Percentiles rank a stretch among this genome's conserved stretches.
Evolutionary conservation across 2,113 vertebrate species (phyloP).

Genomic region (Microtus ochrogaster): DNA sequence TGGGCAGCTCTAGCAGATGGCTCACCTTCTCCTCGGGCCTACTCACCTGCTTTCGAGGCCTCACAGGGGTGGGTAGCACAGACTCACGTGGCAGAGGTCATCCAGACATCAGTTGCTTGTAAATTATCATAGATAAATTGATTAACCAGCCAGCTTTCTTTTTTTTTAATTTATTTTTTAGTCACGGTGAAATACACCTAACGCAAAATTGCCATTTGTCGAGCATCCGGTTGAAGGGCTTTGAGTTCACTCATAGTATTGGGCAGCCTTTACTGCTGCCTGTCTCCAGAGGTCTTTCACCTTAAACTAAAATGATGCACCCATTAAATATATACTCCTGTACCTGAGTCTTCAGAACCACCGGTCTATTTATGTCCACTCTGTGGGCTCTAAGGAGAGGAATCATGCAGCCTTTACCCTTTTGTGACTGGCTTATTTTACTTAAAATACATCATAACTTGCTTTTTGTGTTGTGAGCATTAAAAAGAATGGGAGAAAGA

Average conservation of each 20-base stretch:
- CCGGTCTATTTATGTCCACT: background rate
- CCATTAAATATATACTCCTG: rapidly evolving
- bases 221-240: background rate
- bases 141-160: background rate
- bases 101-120: background rate
- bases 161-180: background rate
- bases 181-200: background rate
- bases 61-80: background rate
- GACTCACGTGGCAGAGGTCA: background rate
- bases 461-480: background rate
- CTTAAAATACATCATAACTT: background rate
- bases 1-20: background rate
- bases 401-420: background rate
- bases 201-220: background rate
- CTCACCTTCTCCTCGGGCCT: background rate
- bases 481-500: background rate
- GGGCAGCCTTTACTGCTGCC: rapidly evolving
- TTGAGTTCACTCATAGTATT: rapidly evolving
- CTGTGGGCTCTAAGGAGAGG: background rate
- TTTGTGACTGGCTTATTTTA: background rate
- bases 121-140: background rate
- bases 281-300: background rate
- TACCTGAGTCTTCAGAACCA: background rate
- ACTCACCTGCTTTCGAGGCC: background rate
- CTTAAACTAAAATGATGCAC: background rate